phyloP scores from a whole-genome alignment of 2,113 vertebrate species.

The Aptenodytes forsteri region DNA sequence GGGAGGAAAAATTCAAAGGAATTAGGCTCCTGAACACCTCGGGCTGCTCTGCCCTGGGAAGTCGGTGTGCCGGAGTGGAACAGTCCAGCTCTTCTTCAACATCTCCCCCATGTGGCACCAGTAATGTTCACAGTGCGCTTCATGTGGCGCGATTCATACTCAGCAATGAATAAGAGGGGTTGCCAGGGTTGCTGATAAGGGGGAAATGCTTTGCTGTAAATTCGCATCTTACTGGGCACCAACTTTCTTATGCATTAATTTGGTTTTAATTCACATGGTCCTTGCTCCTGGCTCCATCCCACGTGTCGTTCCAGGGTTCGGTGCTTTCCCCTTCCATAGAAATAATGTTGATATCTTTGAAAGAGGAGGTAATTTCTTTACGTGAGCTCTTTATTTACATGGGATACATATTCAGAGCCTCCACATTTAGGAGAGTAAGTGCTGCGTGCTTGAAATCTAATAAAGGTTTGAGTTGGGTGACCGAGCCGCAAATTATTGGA shows the following conservation, averaged over 20 bases:
- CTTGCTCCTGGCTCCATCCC: background rate
- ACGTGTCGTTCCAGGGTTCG: rapidly evolving
- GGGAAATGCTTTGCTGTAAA: background rate
- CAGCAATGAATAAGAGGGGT: background rate
- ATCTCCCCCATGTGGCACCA: constrained; percentile 63
- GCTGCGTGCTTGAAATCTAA: background rate
- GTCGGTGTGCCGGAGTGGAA: background rate
- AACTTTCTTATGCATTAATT: rapidly evolving
- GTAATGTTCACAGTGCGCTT: background rate
- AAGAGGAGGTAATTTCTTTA: background rate
- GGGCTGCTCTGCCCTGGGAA: background rate
- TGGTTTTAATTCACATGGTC: rapidly evolving
- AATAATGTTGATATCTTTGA: background rate
- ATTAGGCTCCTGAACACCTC: background rate
- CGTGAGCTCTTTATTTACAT: background rate
- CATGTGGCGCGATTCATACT: rapidly evolving
- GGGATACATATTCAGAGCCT: background rate
- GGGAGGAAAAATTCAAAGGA: background rate
- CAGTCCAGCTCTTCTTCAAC: constrained; percentile 47
- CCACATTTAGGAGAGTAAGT: background rate
- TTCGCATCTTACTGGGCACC: background rate
- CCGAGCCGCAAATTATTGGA: background rate
- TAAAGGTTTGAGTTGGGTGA: background rate
- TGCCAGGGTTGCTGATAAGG: background rate
- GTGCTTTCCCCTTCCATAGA: background rate